Base-by-base conservation (phyloP, 2,888 invertebrate species). In the Frankliniella intonsa region DNA sequence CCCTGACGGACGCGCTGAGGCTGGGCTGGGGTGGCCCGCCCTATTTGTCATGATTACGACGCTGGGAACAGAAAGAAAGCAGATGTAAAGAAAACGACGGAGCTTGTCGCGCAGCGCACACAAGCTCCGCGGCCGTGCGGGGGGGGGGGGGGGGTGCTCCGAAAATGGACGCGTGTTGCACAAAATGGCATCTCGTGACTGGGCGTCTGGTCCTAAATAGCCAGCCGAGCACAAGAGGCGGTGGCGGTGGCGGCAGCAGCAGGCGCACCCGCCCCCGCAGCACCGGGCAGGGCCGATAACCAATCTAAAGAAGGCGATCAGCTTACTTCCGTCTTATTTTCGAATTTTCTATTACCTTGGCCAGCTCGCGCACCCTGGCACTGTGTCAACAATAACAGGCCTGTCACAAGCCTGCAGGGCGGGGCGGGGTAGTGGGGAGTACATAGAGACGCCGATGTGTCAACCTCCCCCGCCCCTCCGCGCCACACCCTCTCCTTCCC, bases 381-480 rank as follows among this genome's bases (percentile, higher is more conserved):
- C 25, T 76, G 12, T 25, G 69, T 76, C 69, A 76, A 76, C 69
- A 76, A 22, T 76, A 22, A 76, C 69, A 76, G 25, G 69, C 69
- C 11, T 76, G 69, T 76, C 69, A 76, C 69, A 3, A 2, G 38
- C 38, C 38, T 38, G 38, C 38, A 5, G 38, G 5, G 38, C 38
- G 38, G 38, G 38, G 38, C 38, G 38, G 38, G 38, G 38, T n/a
- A n/a, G 80, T 51, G 49, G 80, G 14, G 38, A 49, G 80, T 80
- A 51, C 51, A 80, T 11, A 80, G 49, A 80, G 80, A 81, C 81
- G 81, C 50, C n/a, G 76, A 49, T 55, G 62, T 51, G 55, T 81
- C 81, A 81, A 80, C 82, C 49, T 80, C 80, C 83, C 83, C 82
- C 84, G 82, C 82, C 82, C 83, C 83, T 80, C 80, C 80, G 79